Conservation (phyloP, 2,113 vertebrate species). For the Cyanoramphus novaezelandiae region DNA sequence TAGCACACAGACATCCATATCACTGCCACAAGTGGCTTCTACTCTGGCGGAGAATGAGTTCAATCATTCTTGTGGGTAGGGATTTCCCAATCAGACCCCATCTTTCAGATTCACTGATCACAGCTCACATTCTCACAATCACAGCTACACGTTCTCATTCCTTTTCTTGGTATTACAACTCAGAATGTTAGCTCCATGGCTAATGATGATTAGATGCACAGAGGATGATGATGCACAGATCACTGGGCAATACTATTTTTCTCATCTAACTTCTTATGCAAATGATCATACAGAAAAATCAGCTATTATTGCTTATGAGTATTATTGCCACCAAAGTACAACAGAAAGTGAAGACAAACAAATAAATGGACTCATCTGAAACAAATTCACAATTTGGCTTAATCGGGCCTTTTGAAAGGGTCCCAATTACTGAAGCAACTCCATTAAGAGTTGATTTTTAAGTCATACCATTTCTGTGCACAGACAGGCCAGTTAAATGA, state of each 20-base stretch:
- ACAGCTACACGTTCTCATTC: not conserved
- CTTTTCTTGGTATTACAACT: not conserved
- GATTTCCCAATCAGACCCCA: not conserved
- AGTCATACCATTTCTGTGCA: not conserved
- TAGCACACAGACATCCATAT: not conserved
- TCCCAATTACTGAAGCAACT: not conserved
- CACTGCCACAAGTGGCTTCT: not conserved
- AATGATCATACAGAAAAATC: constrained; percentile 31
- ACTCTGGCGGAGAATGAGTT: not conserved
- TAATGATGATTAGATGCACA: constrained; percentile 8
- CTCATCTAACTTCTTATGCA: constrained; percentile 25
- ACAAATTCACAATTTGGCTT: not conserved
- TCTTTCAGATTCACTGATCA: not conserved
- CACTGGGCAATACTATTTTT: constrained; percentile 24
- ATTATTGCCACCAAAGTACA: not conserved
- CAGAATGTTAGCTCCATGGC: not conserved
- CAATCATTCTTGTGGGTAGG: not conserved
- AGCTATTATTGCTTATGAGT: constrained; percentile 11
- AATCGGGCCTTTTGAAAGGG: not conserved
- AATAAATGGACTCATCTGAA: not conserved
- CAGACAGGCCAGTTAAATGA: not conserved
- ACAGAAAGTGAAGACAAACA: not conserved
- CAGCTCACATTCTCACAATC: not conserved
- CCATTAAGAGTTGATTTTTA: not conserved
- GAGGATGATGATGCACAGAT: constrained; percentile 20